Base-by-base conservation (phyloP, 1,140 invertebrate species). In the Leptopilina clavipes region DNA sequence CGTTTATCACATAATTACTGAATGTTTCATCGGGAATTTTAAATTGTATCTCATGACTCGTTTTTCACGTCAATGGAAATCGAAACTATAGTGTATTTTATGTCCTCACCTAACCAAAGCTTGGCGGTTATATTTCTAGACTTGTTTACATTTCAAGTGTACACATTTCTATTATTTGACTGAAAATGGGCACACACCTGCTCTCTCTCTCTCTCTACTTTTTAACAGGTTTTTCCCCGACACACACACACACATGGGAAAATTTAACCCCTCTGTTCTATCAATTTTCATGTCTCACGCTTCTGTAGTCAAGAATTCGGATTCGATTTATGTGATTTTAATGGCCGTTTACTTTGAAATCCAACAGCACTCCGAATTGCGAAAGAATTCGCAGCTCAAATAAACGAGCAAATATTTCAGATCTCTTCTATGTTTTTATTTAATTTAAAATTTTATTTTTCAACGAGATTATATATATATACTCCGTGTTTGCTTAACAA, bases 281-380 rank as follows among this genome's bases (percentile, higher is more conserved):
- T 56, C 17, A 17, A 10, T 17, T 19, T 22, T 56, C 18, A 2
- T 22, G 56, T 59, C 56, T 59, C 56, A 31, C 18, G 56, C 19
- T 22, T 19, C 56, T 25, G 6, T 31, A 77, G 80, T 65, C 72
- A 70, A 77, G 78, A 72, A 82, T 81, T 81, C 74, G 73, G 76
- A 81, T 84, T 83, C 82, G 73, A 83, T 83, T 82, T 77, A 84
- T 82, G 76, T 72, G 71, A 82, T 83, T 83, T 85, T 85, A 82
- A 85, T 85, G 79, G 74, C 71, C 48, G 76, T 84, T 83, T 82
- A 78, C 71, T 77, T 79, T 79, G 73, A 79, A 76, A 80, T 76
- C 54, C 52, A 59, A 31, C 74, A 37, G 37, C n/a, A 31, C 31
- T 74, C 25, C 65, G 11, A 59, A 19, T 19, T 59, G 3, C 11